phyloP scores from a whole-genome alignment of 2,888 invertebrate species.

The Bugulina stolonifera region DNA sequence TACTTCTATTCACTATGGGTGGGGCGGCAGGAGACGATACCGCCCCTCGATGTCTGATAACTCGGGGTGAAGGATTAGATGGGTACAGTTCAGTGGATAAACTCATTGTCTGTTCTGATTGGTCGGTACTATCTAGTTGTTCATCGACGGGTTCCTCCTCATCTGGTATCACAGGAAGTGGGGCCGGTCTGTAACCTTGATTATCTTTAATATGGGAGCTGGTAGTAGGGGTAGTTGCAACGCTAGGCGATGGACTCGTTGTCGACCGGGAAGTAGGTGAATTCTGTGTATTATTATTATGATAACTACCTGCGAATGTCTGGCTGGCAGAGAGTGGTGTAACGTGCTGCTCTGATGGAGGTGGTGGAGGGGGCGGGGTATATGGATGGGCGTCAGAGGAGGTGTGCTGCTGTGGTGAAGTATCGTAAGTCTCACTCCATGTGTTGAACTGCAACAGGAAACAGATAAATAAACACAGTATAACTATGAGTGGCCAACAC shows the following conservation, averaged over 20 bases:
- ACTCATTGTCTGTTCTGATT: not conserved
- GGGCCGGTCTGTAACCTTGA: not conserved
- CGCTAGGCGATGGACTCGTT: not conserved
- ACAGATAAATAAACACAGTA: too few relatives aligned
- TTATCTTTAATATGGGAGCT: not conserved
- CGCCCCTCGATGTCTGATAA: not conserved
- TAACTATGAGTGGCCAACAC: too few relatives aligned
- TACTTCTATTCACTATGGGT: not conserved
- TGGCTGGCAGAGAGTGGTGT: not conserved
- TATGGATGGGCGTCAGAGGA: not conserved
- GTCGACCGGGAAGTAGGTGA: not conserved
- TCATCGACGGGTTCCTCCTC: not conserved
- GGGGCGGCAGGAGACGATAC: not conserved
- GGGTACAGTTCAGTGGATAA: not conserved
- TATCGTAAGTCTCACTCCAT: not conserved
- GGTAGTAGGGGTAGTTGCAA: not conserved
- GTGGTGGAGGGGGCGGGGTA: not conserved
- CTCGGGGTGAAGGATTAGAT: not conserved
- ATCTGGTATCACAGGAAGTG: not conserved
- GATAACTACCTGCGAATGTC: conserved; percentile 22
- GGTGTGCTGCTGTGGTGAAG: not conserved
- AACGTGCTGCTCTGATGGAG: not conserved
- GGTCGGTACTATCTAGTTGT: not conserved
- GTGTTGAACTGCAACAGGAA: not conserved
- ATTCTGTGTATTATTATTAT: not conserved